Evolutionary conservation across 2,888 invertebrate species (phyloP), one percentile per base, ranked within the genome.

Genomic region (Ditylenchus weischeri): DNA sequence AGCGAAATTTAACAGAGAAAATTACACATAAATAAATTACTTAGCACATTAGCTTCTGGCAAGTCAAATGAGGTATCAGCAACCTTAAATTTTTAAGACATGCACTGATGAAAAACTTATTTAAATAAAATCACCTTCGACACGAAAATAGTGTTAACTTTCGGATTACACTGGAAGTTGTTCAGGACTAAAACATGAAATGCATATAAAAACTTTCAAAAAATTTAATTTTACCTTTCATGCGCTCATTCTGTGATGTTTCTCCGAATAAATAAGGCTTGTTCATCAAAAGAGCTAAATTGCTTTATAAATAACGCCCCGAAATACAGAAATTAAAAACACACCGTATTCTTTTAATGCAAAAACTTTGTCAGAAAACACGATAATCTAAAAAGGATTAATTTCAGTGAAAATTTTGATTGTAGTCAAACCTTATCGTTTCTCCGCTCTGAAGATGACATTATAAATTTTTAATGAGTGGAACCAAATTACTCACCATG

Each of bases 31-130:
- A 10, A n/a, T 13, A 13, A 29, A 11, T 15, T 54, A 54, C 54
- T 92, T 38, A 98, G 86, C 0, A 99, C 98, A 84, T 98, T 98
- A 0, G 98, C 98, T 85, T 99, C 98, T 0, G 98, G 98, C 82
- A 98, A 87, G 88, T 98, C 98, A 84, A 99, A 99, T 65, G 95
- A 96, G 0, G 96, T 99, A 83, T 99, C 98, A 0, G 98, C 98
- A 10, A 98, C 85, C 85, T 85, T 74, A 57, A 29, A 29, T 29
- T 29, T 29, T 4, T 5, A 29, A 29, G 5, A 29, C 2, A 4
- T 29, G 29, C 29, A 5, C 29, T 43, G 5, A 72, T 15, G 21
- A 36, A 62, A 29, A 58, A 10, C 4, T 21, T 18, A 29, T 29
- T 29, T 29, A 4, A 5, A 29, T 29, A 29, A 4, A 29, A 8